Base-by-base conservation (phyloP, 2,888 invertebrate genomes). In the Darwinula stevensoni region DNA sequence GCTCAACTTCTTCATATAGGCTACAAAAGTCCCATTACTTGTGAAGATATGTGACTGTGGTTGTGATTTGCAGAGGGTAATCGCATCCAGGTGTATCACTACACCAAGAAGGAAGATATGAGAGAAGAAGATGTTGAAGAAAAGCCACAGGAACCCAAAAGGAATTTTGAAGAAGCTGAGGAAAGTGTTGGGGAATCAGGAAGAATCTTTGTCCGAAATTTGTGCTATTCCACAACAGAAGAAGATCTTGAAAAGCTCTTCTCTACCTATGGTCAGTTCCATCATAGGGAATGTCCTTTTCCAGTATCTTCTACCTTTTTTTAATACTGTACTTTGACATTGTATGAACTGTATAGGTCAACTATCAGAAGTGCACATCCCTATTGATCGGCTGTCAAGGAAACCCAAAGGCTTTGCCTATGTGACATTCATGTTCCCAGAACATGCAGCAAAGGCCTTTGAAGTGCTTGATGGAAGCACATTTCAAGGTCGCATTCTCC, bases 341-440 rank as follows among this genome's bases (percentile, higher is more conserved):
- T 18, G 6, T 18, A n/a, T 9, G 13, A 18, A 9, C n/a, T 39
- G 43, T 44, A 22, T 44, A 73, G 76, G 88, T 32, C 74, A 74
- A 1, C 42, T 91, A 22, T 62, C 74, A 1, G 88, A 91, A 51
- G 61, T 88, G 0, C 69, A 68, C 50, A 57, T 94, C 45, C 88
- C 94, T 0, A 63, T 94, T 34, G 91, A 94, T 49, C 58, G 61
- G 33, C 47, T 63, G 2, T 70, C 73, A 0, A 66, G 82, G 26
- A 69, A 71, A 48, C 61, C 68, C 11, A 88, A 88, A 53, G 88
- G 94, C 2, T 94, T 84, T 51, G 94, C 82, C 0, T 70, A 74
- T 0, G 62, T 94, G 0, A 80, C 84, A 0, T 97, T 67, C 48
- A 56, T 97, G 46, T 69, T 94, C 59, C 86, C 94, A 0, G 91